Evolutionary conservation across 2,113 vertebrate species (phyloP).

Genomic region (Albula glossodonta): DNA sequence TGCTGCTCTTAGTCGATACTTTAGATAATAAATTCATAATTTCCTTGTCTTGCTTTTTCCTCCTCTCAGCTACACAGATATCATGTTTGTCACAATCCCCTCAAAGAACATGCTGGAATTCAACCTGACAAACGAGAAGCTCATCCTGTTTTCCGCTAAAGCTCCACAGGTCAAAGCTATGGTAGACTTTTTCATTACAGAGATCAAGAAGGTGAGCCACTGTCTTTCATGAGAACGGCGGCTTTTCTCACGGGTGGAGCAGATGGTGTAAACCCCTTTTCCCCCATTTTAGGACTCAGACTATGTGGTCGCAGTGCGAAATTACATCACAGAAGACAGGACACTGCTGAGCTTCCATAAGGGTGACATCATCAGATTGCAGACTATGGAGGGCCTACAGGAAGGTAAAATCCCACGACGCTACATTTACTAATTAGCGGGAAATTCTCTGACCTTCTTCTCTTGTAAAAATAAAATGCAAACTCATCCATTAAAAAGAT

Average conservation of each 20-base stretch:
- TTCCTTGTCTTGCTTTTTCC: conserved; percentile 20
- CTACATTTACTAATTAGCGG: too few species aligned
- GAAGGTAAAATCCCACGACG: conserved; percentile 67
- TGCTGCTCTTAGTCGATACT: not conserved
- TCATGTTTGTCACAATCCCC: conserved; percentile 90
- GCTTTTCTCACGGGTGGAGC: not conserved
- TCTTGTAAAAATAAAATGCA: not conserved
- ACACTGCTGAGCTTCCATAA: conserved; percentile 87
- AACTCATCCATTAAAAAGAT: not conserved
- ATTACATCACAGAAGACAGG: conserved; percentile 79
- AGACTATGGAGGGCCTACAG: conserved; percentile 76
- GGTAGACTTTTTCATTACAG: conserved; percentile 87
- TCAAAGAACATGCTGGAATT: conserved; percentile 96
- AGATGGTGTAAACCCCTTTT: not conserved
- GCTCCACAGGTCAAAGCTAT: conserved; percentile 88
- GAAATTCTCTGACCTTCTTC: not conserved
- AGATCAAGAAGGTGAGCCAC: conserved; percentile 85
- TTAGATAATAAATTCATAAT: not conserved
- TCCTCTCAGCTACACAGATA: conserved; percentile 81
- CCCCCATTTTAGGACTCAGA: conserved; percentile 79
- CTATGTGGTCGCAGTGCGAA: conserved; percentile 89
- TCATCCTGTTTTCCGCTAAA: conserved; percentile 94
- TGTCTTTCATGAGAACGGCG: not conserved
- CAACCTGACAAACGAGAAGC: conserved; percentile 88
- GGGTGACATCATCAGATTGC: conserved; percentile 91